Conservation (phyloP, 2,797 vertebrate species). For the Crypturellus tataupa region DNA sequence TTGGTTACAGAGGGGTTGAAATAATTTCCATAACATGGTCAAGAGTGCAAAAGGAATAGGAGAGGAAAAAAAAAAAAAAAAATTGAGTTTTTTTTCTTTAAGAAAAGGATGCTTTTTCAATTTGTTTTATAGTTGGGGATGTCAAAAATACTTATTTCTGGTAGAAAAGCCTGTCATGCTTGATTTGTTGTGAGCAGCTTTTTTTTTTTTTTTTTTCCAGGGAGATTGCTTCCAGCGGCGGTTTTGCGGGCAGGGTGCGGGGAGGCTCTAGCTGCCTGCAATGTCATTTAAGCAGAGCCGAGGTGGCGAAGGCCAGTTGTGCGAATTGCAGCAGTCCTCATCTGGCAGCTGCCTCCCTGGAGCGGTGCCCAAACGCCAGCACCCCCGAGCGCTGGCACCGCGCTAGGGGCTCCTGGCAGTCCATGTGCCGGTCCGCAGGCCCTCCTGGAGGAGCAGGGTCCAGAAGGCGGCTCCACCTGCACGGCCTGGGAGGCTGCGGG, state of each 20-base stretch:
- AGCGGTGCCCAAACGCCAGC: no score
- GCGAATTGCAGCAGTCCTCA: background rate
- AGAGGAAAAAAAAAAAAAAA: background rate
- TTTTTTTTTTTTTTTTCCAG: background rate
- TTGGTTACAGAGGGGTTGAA: slow-evolving; percentile 2
- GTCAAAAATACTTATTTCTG: background rate
- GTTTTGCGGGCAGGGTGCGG: background rate
- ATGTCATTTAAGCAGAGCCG: background rate
- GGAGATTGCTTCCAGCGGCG: background rate
- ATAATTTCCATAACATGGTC: background rate
- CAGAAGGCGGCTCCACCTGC: background rate
- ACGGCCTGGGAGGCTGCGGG: no score
- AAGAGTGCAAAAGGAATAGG: background rate
- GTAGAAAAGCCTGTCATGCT: background rate
- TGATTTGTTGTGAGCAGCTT: background rate
- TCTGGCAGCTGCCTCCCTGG: background rate
- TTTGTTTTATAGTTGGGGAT: background rate
- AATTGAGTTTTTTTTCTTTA: background rate
- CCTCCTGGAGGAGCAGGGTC: background rate
- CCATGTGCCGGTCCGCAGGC: background rate
- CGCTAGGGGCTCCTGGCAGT: background rate
- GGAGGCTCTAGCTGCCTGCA: background rate
- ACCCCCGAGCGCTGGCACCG: background rate
- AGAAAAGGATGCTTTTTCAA: background rate
- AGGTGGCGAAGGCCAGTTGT: background rate